Base-by-base conservation (phyloP, 2,113 vertebrate species). In the Anseranas semipalmata region DNA sequence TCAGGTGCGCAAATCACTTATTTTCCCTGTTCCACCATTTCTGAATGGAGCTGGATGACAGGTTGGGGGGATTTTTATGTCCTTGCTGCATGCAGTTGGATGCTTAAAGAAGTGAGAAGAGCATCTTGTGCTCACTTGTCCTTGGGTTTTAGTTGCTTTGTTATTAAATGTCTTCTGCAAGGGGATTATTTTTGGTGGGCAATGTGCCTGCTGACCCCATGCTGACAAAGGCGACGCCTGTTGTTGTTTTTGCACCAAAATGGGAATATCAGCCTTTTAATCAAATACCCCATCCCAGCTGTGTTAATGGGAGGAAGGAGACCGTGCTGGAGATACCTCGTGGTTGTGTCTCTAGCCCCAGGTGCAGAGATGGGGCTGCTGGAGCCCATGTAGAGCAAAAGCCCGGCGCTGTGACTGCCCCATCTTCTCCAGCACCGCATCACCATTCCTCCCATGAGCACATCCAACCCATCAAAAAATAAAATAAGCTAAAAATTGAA, bases 221-320 rank as follows among this genome's bases (percentile, higher is more conserved):
- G 52, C 59, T 55, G 15, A 17, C 1, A 4, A 46, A n/a, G 32
- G n/a, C n/a, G 17, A 11, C 14, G 3, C 9, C 18, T 33, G 32
- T 46, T 53, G 2, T 28, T 14, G n/a, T 8, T n/a, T 53, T 13
- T 50, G 14, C 27, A 25, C 52, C 37, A 15, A 39, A 72, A 33
- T 2, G 0, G 22, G 24, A 22, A 75, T 33, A 24, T 39, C 9
- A 6, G n/a, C 18, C 33, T 73, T 82, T 30, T 39, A 24, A 43
- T 33, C 0, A 17, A 17, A 11, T 3, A 1, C 28, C 82, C 24
- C 28, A 6, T 30, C 59, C 43, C 1, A 1, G 27, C n/a, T 0
- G 0, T 24, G 6, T n/a, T 21, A 7, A 2, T 1, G 17, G 20
- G 39, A 86, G 45, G 39, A 50, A 60, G 63, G 50, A 39, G 46